Evolutionary conservation across 2,888 invertebrate genomes (phyloP).

Genomic region (Noctua janthina): DNA sequence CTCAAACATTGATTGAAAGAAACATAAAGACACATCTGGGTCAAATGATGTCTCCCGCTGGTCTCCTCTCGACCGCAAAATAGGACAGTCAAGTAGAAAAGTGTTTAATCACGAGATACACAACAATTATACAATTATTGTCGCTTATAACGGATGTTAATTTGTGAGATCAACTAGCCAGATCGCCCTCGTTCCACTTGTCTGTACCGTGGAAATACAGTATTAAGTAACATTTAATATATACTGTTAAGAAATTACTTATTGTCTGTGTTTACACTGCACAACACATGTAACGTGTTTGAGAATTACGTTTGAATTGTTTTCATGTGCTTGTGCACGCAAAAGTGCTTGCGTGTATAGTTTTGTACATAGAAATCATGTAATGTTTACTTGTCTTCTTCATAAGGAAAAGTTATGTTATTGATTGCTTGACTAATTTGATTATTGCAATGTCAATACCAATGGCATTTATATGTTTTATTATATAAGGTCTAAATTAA

Average conservation of each 20-base stretch:
- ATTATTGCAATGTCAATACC: constrained; percentile 33
- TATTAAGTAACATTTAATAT: constrained; percentile 68
- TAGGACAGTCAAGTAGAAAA: constrained; percentile 55
- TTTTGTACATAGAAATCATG: constrained; percentile 17
- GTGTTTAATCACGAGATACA: constrained; percentile 37
- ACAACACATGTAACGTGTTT: constrained; percentile 37
- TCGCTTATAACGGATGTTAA: constrained; percentile 68
- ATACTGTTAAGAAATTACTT: constrained; percentile 59
- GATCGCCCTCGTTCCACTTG: constrained; percentile 73
- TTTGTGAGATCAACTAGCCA: constrained; percentile 68
- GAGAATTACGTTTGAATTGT: constrained; percentile 35
- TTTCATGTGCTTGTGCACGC: constrained; percentile 5
- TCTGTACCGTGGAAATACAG: constrained; percentile 64
- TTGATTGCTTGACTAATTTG: background rate
- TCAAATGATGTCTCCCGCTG: constrained; percentile 24
- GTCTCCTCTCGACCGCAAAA: constrained; percentile 22
- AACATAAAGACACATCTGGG: background rate
- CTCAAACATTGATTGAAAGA: background rate
- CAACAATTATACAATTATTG: constrained; percentile 65
- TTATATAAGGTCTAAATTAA: constrained; percentile 19
- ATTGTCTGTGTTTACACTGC: constrained; percentile 50
- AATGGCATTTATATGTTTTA: constrained; percentile 19
- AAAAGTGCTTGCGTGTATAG: constrained; percentile 18
- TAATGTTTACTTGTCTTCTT: constrained; percentile 36
- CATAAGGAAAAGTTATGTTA: constrained; percentile 12